phyloP scores from a whole-genome alignment of 2,113 vertebrate genomes.

The Electrona antarctica region DNA sequence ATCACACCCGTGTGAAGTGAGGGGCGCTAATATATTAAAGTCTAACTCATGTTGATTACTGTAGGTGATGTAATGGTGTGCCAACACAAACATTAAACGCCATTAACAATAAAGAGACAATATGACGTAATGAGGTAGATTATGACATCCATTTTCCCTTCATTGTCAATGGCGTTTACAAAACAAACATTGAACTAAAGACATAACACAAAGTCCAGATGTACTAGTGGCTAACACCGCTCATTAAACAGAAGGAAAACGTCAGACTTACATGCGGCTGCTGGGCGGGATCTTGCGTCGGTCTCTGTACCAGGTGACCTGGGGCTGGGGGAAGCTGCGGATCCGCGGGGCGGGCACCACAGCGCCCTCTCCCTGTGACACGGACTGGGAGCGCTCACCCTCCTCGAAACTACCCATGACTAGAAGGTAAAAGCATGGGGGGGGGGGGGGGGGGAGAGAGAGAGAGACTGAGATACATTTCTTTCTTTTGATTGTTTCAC shows the following conservation, averaged over 20 bases:
- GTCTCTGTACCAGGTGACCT: constrained; percentile 97
- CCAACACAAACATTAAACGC: no score
- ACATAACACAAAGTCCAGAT: not conserved
- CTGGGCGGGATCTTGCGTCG: constrained; percentile 96
- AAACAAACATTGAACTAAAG: no score
- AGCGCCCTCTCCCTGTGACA: constrained; percentile 94
- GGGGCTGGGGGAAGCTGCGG: constrained; percentile 92
- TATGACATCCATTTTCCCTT: no score
- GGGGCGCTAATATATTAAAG: no score
- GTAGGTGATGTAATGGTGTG: no score
- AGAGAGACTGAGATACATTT: not conserved
- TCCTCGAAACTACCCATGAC: constrained; percentile 98
- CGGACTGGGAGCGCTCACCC: constrained; percentile 80
- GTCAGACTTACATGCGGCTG: constrained; percentile 90
- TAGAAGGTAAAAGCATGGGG: constrained; percentile 47
- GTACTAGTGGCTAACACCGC: not conserved
- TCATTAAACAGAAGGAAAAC: not conserved
- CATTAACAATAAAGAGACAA: no score
- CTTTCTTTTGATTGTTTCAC: not conserved
- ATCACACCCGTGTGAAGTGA: no score
- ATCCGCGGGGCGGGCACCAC: constrained; percentile 88
- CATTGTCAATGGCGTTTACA: no score
- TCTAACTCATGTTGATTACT: no score
- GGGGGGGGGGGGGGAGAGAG: not conserved
- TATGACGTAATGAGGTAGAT: no score